Evolutionary conservation across 1,140 invertebrate genomes (phyloP).

Genomic region (Drosophila malerkotliana): DNA sequence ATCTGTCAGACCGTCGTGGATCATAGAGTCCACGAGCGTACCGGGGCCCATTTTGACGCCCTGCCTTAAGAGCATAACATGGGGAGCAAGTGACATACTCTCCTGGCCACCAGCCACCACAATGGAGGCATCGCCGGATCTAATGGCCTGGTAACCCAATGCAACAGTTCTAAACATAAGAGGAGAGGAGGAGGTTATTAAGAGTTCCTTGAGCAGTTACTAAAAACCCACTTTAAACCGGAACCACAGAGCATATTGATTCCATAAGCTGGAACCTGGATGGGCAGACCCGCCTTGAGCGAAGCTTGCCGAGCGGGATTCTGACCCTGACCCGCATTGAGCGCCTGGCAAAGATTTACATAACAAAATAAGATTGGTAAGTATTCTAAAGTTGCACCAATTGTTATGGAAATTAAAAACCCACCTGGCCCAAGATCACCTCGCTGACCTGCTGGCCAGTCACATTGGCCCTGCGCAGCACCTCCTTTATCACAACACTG

Average conservation of each 20-base stretch:
- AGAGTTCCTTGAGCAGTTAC: background rate
- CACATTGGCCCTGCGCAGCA: constrained; percentile 87
- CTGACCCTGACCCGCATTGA: constrained; percentile 91
- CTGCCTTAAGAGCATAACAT: constrained; percentile 88
- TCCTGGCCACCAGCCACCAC: constrained; percentile 94
- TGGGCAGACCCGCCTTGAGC: constrained; percentile 90
- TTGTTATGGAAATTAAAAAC: constrained; percentile 15
- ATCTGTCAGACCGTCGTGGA: constrained; percentile 92
- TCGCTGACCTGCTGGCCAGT: constrained; percentile 89
- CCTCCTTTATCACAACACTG: constrained; percentile 90
- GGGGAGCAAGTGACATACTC: constrained; percentile 92
- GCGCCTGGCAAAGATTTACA: constrained; percentile 85
- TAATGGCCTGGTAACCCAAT: constrained; percentile 89
- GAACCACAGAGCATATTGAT: constrained; percentile 95
- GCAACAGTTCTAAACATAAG: constrained; percentile 87
- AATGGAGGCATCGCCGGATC: constrained; percentile 88
- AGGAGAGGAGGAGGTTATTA: background rate
- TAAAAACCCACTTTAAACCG: constrained; percentile 88
- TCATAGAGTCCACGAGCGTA: constrained; percentile 88
- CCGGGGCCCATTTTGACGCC: constrained; percentile 90
- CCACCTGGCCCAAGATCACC: constrained; percentile 94
- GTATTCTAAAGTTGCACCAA: background rate
- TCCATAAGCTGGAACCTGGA: constrained; percentile 89
- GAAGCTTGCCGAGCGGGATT: constrained; percentile 94
- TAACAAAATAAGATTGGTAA: constrained; percentile 35